Conservation (phyloP, 2,888 invertebrate species). For the Clostera curtula region DNA sequence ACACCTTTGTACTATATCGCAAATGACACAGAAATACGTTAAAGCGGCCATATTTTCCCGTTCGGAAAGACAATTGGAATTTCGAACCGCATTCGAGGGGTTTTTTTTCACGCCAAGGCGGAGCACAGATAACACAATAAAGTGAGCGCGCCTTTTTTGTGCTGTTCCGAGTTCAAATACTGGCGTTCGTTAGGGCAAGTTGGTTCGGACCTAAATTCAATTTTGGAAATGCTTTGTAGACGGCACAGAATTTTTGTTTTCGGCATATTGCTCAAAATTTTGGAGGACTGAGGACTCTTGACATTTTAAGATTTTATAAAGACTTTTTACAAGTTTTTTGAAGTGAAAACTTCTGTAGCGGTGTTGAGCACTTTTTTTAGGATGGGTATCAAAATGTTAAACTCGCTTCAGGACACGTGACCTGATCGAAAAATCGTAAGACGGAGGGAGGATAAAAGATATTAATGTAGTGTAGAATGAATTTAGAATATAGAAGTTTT, state of each 20-base stretch:
- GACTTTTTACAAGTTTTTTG: too few species aligned
- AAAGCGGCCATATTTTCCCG: constrained; percentile 12
- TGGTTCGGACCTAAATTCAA: constrained; percentile 30
- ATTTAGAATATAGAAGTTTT: too few species aligned
- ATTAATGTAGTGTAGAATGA: too few species aligned
- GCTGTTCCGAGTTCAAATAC: constrained; percentile 25
- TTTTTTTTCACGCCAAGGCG: constrained; percentile 15
- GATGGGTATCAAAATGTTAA: too few species aligned
- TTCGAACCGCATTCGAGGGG: constrained; percentile 11
- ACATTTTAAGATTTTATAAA: too few species aligned
- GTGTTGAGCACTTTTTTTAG: too few species aligned
- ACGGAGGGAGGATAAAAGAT: too few species aligned
- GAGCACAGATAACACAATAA: constrained; percentile 33
- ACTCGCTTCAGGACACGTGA: too few species aligned
- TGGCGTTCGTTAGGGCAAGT: constrained; percentile 36
- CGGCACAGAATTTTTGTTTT: constrained; percentile 10
- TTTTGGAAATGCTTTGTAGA: constrained; percentile 23
- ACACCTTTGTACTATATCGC: too few species aligned
- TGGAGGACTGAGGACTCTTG: too few species aligned
- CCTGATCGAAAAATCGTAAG: too few species aligned
- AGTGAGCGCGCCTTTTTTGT: constrained; percentile 23
- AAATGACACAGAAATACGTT: background rate
- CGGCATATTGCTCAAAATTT: constrained; percentile 3
- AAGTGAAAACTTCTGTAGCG: too few species aligned
- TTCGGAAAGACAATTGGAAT: constrained; percentile 14